Conservation (phyloP, 2,797 vertebrate genomes). For the Clamator glandarius region DNA sequence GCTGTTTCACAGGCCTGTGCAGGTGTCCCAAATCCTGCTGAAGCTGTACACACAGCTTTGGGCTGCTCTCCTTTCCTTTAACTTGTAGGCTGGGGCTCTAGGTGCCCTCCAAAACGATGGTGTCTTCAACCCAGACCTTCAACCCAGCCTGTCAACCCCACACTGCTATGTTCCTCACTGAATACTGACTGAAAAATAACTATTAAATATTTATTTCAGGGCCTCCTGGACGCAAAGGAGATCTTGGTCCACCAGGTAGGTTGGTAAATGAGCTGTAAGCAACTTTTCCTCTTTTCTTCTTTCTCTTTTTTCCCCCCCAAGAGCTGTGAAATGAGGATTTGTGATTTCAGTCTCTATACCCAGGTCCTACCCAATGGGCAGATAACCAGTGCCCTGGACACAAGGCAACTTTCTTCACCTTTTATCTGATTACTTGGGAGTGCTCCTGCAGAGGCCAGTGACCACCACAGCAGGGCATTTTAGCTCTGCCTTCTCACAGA, state of each 20-base stretch:
- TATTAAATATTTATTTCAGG: constrained; percentile 67
- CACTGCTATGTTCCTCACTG: neutral
- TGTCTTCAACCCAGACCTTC: neutral
- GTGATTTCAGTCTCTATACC: neutral
- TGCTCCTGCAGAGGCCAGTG: too few species aligned
- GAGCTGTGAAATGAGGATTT: neutral
- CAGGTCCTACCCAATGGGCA: too few species aligned
- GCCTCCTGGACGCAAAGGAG: constrained; percentile 39
- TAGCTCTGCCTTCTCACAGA: too few species aligned
- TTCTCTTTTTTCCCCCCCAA: neutral
- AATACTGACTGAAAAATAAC: constrained; percentile 7
- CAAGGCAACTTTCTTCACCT: too few species aligned
- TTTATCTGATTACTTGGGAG: too few species aligned
- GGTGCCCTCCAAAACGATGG: neutral
- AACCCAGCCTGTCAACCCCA: neutral
- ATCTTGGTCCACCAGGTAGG: constrained; percentile 73
- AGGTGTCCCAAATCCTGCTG: rapidly evolving
- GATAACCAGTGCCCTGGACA: too few species aligned
- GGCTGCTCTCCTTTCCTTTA: neutral
- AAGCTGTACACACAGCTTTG: rapidly evolving
- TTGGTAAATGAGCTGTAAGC: neutral
- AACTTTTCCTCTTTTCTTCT: neutral
- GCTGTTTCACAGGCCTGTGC: neutral
- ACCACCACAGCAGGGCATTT: too few species aligned
- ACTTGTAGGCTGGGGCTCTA: neutral